These are phyloP conservation scores for Scaptomyza flava DNA, from an alignment of 2,888 invertebrate species.

Conservation along the genomic window DNA sequence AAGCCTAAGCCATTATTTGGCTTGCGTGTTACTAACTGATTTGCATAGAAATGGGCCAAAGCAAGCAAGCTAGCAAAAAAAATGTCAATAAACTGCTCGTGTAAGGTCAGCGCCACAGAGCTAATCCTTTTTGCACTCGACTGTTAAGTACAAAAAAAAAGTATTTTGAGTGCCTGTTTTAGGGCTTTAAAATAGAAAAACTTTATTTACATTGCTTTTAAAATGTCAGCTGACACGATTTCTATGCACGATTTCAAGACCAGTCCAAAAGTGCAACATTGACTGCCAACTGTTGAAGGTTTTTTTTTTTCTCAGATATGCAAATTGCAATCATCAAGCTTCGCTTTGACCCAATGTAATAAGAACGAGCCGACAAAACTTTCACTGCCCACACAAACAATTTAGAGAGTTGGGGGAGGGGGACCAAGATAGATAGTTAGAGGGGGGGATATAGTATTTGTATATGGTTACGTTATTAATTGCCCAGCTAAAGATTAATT, in stretches of 20 bases:
- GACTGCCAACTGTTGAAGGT: slow-evolving; percentile 4
- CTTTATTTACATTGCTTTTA: background rate
- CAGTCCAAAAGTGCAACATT: slow-evolving; percentile 34
- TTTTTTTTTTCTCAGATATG: slow-evolving; percentile 42
- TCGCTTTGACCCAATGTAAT: slow-evolving; percentile 50
- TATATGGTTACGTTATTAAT: slow-evolving; percentile 63
- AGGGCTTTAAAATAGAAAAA: background rate
- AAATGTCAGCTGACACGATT: slow-evolving; percentile 39
- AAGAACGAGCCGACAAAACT: slow-evolving; percentile 62
- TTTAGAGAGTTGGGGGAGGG: background rate
- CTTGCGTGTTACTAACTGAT: slow-evolving; percentile 69
- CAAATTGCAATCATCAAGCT: slow-evolving; percentile 51
- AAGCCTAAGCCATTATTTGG: slow-evolving; percentile 47
- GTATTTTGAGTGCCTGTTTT: background rate
- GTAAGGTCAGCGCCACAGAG: slow-evolving; percentile 32
- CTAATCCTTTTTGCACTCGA: slow-evolving; percentile 48
- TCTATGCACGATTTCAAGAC: slow-evolving; percentile 42
- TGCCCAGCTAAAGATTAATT: slow-evolving; percentile 63
- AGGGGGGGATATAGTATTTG: background rate
- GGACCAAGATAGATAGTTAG: slow-evolving; percentile 15
- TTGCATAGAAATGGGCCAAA: slow-evolving; percentile 66
- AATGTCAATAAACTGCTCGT: slow-evolving; percentile 55
- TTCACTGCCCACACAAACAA: slow-evolving; percentile 54
- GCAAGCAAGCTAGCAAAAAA: slow-evolving; percentile 7
- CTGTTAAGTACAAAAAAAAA: background rate